Percentiles rank a stretch among this genome's conserved stretches.
These are phyloP conservation scores for Thalassarche chlororhynchos DNA, from an alignment of 2,113 vertebrate genomes.

Conservation along the genomic window DNA sequence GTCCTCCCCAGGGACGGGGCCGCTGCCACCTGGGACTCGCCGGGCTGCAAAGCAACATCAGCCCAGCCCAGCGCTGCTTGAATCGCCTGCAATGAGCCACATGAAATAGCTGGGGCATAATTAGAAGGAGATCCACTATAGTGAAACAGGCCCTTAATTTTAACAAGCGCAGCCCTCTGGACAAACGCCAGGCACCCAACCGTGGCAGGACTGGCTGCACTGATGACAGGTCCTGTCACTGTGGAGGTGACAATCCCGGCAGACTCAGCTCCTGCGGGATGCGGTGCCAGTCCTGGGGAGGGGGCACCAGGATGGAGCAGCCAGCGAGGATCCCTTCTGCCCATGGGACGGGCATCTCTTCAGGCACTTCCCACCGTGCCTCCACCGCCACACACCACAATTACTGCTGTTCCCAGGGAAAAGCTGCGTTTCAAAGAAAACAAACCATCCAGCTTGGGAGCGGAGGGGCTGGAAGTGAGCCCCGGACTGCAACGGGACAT, in stretches of 20 bases:
- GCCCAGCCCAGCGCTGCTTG: neutral
- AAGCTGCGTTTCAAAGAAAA: neutral
- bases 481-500: neutral
- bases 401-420: neutral
- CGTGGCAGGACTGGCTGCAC: neutral
- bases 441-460: neutral
- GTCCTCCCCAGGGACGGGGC: neutral
- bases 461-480: neutral
- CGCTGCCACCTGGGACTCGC: neutral
- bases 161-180: slow-evolving; percentile 1
- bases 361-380: neutral
- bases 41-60: neutral
- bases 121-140: slow-evolving; percentile 1
- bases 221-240: accelerated
- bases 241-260: neutral
- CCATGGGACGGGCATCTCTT: neutral
- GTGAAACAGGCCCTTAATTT: slow-evolving; percentile 19
- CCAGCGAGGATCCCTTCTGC: neutral
- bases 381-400: neutral
- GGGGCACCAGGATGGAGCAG: neutral
- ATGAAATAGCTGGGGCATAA: neutral
- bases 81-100: neutral
- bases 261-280: neutral
- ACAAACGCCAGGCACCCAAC: neutral
- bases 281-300: accelerated